Evolutionary conservation across 1,140 invertebrate species (phyloP).

Genomic region (Diploscapter pachys): DNA sequence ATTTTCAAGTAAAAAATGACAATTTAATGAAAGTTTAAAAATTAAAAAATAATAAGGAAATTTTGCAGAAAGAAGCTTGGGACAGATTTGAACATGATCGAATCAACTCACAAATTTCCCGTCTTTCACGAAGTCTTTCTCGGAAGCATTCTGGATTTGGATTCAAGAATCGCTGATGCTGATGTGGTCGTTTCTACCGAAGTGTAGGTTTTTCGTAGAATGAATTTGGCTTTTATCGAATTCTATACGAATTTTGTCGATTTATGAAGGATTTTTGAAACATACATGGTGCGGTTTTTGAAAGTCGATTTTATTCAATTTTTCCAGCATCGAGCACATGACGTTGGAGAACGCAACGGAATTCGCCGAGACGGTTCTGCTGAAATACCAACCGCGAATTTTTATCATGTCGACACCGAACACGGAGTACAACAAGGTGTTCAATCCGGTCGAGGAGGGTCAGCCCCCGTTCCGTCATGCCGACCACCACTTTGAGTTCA

Average conservation of each 20-base stretch:
- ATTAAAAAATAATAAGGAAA: not conserved
- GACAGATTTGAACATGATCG: not conserved
- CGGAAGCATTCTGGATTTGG: conserved; percentile 22
- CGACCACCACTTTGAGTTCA: conserved; percentile 35
- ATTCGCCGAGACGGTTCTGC: not conserved
- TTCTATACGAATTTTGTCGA: not conserved
- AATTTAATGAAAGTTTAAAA: not conserved
- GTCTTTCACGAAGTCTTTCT: conserved; percentile 13
- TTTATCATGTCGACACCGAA: conserved; percentile 37
- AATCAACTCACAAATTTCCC: not conserved
- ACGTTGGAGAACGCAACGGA: conserved; percentile 16
- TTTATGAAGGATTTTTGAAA: not conserved
- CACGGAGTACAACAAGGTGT: conserved; percentile 30
- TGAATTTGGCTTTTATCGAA: not conserved
- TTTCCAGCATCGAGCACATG: conserved; percentile 33
- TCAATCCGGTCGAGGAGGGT: conserved; percentile 11
- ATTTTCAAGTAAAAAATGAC: conserved; percentile 8
- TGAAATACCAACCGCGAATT: not conserved
- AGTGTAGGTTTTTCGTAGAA: conserved; percentile 14
- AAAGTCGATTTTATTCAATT: not conserved
- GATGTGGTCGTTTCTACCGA: conserved; percentile 27
- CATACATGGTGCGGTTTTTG: conserved; percentile 2
- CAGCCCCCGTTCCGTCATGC: conserved; percentile 27
- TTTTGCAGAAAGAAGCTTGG: conserved; percentile 18
- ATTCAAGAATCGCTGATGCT: conserved; percentile 11